Conservation (phyloP, 2,797 vertebrate genomes). For the Poeciliopsis infans region DNA sequence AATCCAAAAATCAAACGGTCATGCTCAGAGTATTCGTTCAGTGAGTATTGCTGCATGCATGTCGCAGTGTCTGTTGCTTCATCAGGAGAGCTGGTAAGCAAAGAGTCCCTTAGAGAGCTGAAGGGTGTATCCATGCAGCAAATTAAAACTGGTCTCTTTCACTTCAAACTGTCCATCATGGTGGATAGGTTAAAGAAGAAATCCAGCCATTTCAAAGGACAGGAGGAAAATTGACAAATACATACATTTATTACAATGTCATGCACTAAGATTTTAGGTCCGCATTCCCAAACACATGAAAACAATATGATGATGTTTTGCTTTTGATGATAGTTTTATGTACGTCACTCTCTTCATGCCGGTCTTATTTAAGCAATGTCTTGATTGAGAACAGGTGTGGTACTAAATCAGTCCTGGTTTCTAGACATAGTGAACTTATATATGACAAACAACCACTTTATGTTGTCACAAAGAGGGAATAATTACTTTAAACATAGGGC, state of each 20-base stretch:
- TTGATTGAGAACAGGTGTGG: too few species aligned
- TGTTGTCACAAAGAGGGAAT: too few species aligned
- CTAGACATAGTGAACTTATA: too few species aligned
- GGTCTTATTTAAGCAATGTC: too few species aligned
- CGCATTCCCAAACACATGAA: constrained; percentile 19
- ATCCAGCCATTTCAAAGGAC: constrained; percentile 41
- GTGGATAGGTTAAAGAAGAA: constrained; percentile 71
- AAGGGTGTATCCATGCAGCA: constrained; percentile 79
- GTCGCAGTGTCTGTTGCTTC: constrained; percentile 45
- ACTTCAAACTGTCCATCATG: constrained; percentile 79
- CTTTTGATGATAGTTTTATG: too few species aligned
- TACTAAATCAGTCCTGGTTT: too few species aligned
- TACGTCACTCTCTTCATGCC: too few species aligned
- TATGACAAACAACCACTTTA: too few species aligned
- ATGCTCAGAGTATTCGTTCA: constrained; percentile 11
- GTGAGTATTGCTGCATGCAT: constrained; percentile 2
- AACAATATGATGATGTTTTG: not conserved
- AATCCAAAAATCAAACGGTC: constrained; percentile 14
- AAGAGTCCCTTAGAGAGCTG: constrained; percentile 65
- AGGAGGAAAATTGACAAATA: constrained; percentile 41
- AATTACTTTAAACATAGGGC: too few species aligned
- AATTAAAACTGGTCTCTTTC: constrained; percentile 81
- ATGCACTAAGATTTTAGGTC: constrained; percentile 23
- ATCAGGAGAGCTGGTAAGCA: constrained; percentile 67
- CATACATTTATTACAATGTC: constrained; percentile 25